phyloP scores from a whole-genome alignment of 2,113 vertebrate genomes.

The Serilophus lunatus region DNA sequence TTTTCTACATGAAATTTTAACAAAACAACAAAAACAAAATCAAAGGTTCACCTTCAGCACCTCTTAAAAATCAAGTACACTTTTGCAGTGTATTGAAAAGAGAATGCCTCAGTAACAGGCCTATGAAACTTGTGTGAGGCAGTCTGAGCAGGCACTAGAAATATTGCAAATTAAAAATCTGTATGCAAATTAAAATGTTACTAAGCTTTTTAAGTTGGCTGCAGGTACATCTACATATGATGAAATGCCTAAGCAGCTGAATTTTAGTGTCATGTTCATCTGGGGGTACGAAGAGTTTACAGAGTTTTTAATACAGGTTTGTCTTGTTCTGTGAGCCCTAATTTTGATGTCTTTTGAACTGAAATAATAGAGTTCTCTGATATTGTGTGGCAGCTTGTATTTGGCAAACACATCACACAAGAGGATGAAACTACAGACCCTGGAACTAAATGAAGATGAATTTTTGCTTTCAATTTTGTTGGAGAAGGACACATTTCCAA shows the following conservation, averaged over 20 bases:
- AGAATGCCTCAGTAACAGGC: background rate
- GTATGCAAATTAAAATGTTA: background rate
- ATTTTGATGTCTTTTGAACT: conserved; percentile 2
- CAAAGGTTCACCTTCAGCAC: background rate
- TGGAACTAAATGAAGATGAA: background rate
- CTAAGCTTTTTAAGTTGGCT: background rate
- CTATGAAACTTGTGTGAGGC: background rate
- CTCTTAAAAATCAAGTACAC: background rate
- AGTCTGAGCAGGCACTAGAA: background rate
- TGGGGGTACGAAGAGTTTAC: background rate
- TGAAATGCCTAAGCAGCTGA: background rate
- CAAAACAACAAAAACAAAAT: background rate
- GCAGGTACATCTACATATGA: background rate
- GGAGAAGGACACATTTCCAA: background rate
- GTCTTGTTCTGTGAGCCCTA: background rate
- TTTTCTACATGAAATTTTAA: background rate
- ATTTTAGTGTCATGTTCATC: background rate
- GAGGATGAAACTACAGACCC: background rate
- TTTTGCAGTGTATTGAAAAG: background rate
- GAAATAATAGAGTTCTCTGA: background rate
- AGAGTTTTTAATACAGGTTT: background rate
- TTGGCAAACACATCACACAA: background rate
- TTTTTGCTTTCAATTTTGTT: background rate
- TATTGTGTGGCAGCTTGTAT: background rate
- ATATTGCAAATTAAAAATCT: background rate